Evolutionary conservation across 2,888 invertebrate genomes (phyloP), one percentile per base, ranked within the genome.

Genomic region (Mythimna pallens): DNA sequence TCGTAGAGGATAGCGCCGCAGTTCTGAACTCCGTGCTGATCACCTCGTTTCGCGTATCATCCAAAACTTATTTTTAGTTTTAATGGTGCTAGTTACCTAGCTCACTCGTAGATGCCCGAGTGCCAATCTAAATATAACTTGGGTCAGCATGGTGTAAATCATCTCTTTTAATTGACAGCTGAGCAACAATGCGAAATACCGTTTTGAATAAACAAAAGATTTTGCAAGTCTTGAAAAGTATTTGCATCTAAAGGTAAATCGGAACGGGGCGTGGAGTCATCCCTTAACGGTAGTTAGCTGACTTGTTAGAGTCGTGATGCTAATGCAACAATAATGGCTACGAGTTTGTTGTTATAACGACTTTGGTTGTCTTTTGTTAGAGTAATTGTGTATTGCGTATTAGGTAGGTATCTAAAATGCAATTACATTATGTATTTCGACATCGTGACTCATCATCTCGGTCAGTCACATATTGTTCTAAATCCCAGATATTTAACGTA

Each of bases 271-370:
- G 54, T 40, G 81, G 76, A 78, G 77, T 85, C 75, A 73, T 59
- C 70, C 68, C 72, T 62, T 68, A 73, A 66, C 72, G 67, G 73
- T 63, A 66, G 25, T n/a, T 58, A 62, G 22, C 59, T 22, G 54
- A 20, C 68, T 75, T 34, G 65, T 76, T 76, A 78, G 69, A 59
- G 57, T 65, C 64, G 62, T 70, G 47, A 69, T 69, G 76, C 71
- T 78, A 85, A 83, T 83, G 76, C 71, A 70, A 72, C 70, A 74
- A 73, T 79, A 73, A 81, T 83, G 76, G 57, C 7, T 36, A 70
- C 22, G 43, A 82, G 67, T 80, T 78, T 59, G 59, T 81, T 79
- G 64, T 72, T 68, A 72, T 59, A 73, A 67, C 7, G 47, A 55
- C 55, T 50, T 25, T 50, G 68, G 34, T 67, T 65, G 57, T 71